Evolutionary conservation across 2,888 invertebrate genomes (phyloP), one percentile per base, ranked within the genome.

Genomic region (Leuctra nigra): DNA sequence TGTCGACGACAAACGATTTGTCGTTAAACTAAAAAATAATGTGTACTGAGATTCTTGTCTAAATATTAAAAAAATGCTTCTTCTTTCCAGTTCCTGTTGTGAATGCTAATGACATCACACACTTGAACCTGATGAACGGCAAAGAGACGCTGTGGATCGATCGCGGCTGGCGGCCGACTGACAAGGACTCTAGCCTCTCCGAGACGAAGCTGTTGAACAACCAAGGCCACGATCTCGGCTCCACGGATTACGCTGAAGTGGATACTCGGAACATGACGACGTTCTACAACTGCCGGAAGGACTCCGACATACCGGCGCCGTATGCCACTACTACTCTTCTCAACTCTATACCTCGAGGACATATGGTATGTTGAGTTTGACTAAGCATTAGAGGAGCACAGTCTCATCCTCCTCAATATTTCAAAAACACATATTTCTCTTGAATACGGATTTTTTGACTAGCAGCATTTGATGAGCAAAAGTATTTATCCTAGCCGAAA

Each of bases 301-400:
- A 82, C 69, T 77, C 80, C 9, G 81, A 80, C 63, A 80, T 81
- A 68, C 82, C 82, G 2, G 84, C 84, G 59, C 84, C 87, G 1
- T 88, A 87, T 64, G 87, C 88, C 3, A 86, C 87, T 0, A 86
- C 87, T 56, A 86, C 86, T 72, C 74, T 86, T 36, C 76, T 86
- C 61, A 72, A 75, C 35, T 69, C 71, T 1, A 70, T 67, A 54
- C 70, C 56, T n/a, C 55, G 64, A 23, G 58, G 59, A 36, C 63
- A 62, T 54, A 47, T 56, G 18, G 53, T 57, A 57, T 33, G 35
- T 23, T n/a, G n/a, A n/a, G n/a, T n/a, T n/a, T n/a, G n/a, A n/a
- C n/a, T n/a, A n/a, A n/a, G n/a, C n/a, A n/a, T n/a, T n/a, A n/a
- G n/a, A n/a, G n/a, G n/a, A n/a, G n/a, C n/a, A n/a, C n/a, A n/a